Evolutionary conservation across 2,113 vertebrate genomes (phyloP).

Genomic region (Aix galericulata): DNA sequence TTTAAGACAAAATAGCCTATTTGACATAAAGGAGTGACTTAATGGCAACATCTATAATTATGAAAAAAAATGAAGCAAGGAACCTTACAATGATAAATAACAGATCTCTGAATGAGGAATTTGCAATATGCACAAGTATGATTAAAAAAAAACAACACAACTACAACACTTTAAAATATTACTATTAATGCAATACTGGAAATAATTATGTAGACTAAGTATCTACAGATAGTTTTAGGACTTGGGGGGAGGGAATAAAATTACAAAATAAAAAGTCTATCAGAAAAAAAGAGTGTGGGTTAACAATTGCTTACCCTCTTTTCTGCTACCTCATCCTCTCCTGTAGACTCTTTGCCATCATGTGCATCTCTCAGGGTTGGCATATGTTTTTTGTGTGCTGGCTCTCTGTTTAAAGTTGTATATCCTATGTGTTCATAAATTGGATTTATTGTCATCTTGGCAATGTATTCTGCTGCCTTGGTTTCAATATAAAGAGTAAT

Average conservation of each 20-base stretch:
- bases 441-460: slow-evolving; percentile 90
- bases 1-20: not conserved
- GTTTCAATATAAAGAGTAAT: slow-evolving; percentile 91
- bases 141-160: not conserved
- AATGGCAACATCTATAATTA: not conserved
- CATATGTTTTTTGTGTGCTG: slow-evolving; percentile 89
- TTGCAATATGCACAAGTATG: not conserved
- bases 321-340: slow-evolving; percentile 85
- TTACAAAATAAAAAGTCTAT: slow-evolving; percentile 47
- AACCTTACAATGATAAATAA: slow-evolving; percentile 5
- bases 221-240: slow-evolving; percentile 10
- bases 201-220: not conserved
- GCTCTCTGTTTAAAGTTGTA: slow-evolving; percentile 94
- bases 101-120: not conserved
- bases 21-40: not conserved
- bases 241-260: not conserved
- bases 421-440: slow-evolving; percentile 93
- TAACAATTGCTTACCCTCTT: slow-evolving; percentile 89
- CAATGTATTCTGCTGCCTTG: slow-evolving; percentile 89
- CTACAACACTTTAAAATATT: slow-evolving; percentile 5
- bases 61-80: not conserved
- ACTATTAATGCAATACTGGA: not conserved
- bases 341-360: slow-evolving; percentile 83
- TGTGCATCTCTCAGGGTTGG: slow-evolving; percentile 84
- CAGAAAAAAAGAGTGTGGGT: slow-evolving; percentile 64